phyloP scores from a whole-genome alignment of 2,113 vertebrate genomes.

The Mola mola region DNA sequence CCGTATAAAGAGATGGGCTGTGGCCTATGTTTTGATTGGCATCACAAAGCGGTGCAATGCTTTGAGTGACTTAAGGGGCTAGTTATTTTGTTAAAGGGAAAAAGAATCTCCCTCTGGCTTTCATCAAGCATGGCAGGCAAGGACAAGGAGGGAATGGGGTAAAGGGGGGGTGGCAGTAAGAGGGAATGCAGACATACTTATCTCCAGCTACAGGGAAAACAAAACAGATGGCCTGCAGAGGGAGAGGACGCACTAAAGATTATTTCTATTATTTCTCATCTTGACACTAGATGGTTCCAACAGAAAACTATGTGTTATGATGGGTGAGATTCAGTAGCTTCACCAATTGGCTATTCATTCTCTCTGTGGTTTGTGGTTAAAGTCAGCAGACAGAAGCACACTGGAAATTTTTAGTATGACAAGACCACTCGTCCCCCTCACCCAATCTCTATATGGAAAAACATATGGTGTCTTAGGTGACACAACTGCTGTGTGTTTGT shows the following conservation, averaged over 20 bases:
- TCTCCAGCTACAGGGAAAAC: constrained; percentile 34
- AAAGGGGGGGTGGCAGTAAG: background rate
- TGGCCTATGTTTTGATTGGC: constrained; percentile 52
- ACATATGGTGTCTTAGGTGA: constrained; percentile 70
- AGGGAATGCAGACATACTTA: constrained; percentile 21
- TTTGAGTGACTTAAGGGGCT: constrained; percentile 59
- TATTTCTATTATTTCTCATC: constrained; percentile 20
- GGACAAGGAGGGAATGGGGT: constrained; percentile 18
- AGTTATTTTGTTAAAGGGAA: constrained; percentile 33
- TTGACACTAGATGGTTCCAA: constrained; percentile 4
- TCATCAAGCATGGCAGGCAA: constrained; percentile 67
- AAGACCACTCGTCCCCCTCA: constrained; percentile 7
- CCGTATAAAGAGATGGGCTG: constrained; percentile 58
- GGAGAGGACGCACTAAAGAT: constrained; percentile 25
- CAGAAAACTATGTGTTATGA: constrained; percentile 28
- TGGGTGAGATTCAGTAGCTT: constrained; percentile 32
- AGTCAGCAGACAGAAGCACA: constrained; percentile 34
- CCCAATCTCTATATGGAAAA: constrained; percentile 51
- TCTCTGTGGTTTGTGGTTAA: constrained; percentile 13
- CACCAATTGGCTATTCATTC: constrained; percentile 16
- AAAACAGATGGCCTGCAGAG: constrained; percentile 31
- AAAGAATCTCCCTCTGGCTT: constrained; percentile 64
- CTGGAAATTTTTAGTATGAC: constrained; percentile 44
- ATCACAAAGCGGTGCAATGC: constrained; percentile 33
- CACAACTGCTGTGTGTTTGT: constrained; percentile 19